Conservation (phyloP, 2,888 invertebrate species). For the Erebia aethiops region DNA sequence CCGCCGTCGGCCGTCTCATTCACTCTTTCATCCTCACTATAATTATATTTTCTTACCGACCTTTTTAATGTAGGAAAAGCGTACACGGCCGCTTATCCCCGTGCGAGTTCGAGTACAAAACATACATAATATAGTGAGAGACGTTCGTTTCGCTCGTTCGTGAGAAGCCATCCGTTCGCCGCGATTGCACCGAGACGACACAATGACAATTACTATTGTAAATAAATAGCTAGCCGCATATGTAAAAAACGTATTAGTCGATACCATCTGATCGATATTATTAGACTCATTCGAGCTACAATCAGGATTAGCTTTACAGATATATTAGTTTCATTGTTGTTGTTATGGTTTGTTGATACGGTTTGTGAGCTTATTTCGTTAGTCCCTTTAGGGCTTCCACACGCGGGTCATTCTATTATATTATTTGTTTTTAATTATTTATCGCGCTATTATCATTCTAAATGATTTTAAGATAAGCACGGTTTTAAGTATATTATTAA, state of each 20-base stretch:
- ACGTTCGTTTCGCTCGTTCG: conserved; percentile 76
- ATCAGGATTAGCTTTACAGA: conserved; percentile 74
- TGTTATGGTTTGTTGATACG: conserved; percentile 70
- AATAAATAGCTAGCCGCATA: conserved; percentile 81
- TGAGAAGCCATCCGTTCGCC: conserved; percentile 82
- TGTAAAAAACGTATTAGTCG: conserved; percentile 71
- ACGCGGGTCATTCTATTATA: conserved; percentile 52
- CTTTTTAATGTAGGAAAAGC: conserved; percentile 79
- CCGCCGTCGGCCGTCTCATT: conserved; percentile 74
- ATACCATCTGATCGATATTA: conserved; percentile 80
- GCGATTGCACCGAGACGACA: conserved; percentile 76
- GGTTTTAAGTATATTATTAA: conserved; percentile 21
- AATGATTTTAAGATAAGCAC: conserved; percentile 30
- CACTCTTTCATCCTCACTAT: conserved; percentile 81
- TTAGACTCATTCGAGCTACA: conserved; percentile 79
- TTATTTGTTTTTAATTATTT: conserved; percentile 30
- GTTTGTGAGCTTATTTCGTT: conserved; percentile 69
- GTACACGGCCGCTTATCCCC: conserved; percentile 80
- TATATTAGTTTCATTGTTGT: conserved; percentile 75
- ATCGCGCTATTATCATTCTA: conserved; percentile 22
- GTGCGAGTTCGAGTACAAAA: conserved; percentile 77
- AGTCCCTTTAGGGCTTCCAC: conserved; percentile 64
- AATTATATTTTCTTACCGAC: conserved; percentile 82
- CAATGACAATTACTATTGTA: conserved; percentile 74
- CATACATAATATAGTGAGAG: conserved; percentile 74